Conservation (phyloP, 1,140 invertebrate species). For the Listronotus oregonensis region DNA sequence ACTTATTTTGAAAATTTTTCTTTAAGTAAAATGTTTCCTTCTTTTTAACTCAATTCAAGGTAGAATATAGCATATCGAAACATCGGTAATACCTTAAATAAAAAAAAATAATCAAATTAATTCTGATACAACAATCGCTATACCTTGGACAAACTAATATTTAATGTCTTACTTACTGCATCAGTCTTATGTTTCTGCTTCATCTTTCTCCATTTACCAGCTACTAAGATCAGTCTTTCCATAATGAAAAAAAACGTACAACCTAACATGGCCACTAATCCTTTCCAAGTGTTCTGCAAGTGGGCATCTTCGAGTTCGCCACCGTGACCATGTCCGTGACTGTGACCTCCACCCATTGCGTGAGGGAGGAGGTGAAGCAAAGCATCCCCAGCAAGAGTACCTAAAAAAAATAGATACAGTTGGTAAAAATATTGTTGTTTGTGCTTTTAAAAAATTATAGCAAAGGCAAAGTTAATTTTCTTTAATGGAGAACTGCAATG, state of each 20-base stretch:
- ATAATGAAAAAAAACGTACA: slow-evolving; percentile 88
- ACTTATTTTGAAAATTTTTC: no score
- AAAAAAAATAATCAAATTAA: no score
- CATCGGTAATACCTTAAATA: no score
- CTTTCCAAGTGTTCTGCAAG: slow-evolving; percentile 78
- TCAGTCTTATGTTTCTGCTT: slow-evolving; percentile 62
- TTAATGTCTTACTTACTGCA: slow-evolving; percentile 43
- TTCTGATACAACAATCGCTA: no score
- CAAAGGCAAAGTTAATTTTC: no score
- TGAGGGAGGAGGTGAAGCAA: slow-evolving; percentile 91
- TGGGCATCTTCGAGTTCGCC: slow-evolving; percentile 57
- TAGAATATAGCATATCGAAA: no score
- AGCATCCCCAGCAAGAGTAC: slow-evolving; percentile 87
- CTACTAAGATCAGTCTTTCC: slow-evolving; percentile 78
- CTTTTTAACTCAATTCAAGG: no score
- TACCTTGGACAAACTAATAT: no score
- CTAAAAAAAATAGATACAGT: slow-evolving; percentile 6
- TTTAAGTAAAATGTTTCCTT: no score
- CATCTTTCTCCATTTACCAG: slow-evolving; percentile 78
- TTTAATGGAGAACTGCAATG: no score
- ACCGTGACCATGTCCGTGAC: slow-evolving; percentile 52
- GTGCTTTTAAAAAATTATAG: no score
- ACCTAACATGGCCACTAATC: slow-evolving; percentile 77
- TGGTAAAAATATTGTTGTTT: no score
- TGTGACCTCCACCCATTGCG: slow-evolving; percentile 61